phyloP scores from a whole-genome alignment of 2,797 vertebrate genomes.

The Carduelis carduelis region DNA sequence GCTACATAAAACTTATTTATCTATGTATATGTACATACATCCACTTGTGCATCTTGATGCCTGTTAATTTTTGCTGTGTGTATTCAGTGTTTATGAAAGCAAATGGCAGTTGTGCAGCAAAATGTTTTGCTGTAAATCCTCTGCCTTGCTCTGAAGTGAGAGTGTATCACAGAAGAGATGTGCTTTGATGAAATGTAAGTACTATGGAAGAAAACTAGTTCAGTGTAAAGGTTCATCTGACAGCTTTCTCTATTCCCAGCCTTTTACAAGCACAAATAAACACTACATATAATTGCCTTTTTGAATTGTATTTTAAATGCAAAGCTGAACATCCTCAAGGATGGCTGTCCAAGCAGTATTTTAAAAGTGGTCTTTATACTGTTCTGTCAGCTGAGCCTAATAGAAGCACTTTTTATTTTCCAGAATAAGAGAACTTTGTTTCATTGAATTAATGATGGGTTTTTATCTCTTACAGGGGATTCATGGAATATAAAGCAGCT shows the following conservation, averaged over 20 bases:
- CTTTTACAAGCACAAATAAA: neutral
- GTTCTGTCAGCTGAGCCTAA: neutral
- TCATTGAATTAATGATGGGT: neutral
- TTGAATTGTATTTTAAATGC: neutral
- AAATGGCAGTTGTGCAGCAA: neutral
- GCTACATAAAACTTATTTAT: neutral
- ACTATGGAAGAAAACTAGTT: neutral
- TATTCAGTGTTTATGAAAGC: neutral
- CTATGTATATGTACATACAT: rapidly evolving
- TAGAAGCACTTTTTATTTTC: neutral
- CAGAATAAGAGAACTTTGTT: neutral
- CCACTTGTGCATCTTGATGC: neutral
- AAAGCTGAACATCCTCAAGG: neutral
- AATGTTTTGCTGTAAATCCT: neutral
- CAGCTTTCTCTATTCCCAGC: neutral
- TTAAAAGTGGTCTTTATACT: neutral
- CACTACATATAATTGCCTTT: rapidly evolving
- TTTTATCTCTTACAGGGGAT: conserved; percentile 76
- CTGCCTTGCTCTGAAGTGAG: neutral
- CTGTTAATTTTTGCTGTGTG: neutral
- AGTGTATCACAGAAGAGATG: neutral
- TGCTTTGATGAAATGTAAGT: neutral
- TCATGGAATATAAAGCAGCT: conserved; percentile 90
- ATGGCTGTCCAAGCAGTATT: neutral
- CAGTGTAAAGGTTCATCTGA: neutral